These are phyloP conservation scores for Oscheius sp. DNA, from an alignment of 2,888 invertebrate genomes.

Conservation along the genomic window DNA sequence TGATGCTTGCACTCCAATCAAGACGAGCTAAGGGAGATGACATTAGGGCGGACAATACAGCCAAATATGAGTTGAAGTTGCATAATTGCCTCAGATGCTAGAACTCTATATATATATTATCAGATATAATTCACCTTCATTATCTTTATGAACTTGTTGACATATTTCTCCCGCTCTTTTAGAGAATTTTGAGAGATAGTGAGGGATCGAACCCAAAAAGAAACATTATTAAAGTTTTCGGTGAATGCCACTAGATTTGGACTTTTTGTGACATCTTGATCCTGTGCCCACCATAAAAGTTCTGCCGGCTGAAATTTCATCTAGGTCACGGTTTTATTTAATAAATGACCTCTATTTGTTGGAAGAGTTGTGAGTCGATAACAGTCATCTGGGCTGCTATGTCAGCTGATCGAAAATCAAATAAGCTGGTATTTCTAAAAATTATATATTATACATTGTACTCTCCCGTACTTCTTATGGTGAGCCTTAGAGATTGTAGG, in stretches of 20 bases:
- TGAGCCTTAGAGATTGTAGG: not conserved
- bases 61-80: constrained; percentile 97
- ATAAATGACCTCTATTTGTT: constrained; percentile 82
- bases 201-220: constrained; percentile 83
- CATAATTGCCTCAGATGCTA: constrained; percentile 90
- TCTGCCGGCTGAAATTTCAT: constrained; percentile 80
- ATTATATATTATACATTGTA: not conserved
- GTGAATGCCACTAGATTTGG: constrained; percentile 96
- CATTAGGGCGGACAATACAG: constrained; percentile 92
- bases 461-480: constrained; percentile 23
- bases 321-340: not conserved
- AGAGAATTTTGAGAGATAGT: constrained; percentile 90
- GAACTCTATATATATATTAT: constrained; percentile 21
- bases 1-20: constrained; percentile 78
- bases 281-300: constrained; percentile 94
- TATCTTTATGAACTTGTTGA: constrained; percentile 84
- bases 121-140: constrained; percentile 80
- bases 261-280: constrained; percentile 94
- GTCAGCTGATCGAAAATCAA: constrained; percentile 85
- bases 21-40: constrained; percentile 85
- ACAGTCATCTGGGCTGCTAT: constrained; percentile 98
- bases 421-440: constrained; percentile 49
- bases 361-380: constrained; percentile 91
- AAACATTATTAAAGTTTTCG: constrained; percentile 91
- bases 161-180: constrained; percentile 91